A percentile compares a stretch with the other conserved stretches of the same genome.
phyloP scores from a whole-genome alignment of 2,113 vertebrate species.

The Sylvia atricapilla region DNA sequence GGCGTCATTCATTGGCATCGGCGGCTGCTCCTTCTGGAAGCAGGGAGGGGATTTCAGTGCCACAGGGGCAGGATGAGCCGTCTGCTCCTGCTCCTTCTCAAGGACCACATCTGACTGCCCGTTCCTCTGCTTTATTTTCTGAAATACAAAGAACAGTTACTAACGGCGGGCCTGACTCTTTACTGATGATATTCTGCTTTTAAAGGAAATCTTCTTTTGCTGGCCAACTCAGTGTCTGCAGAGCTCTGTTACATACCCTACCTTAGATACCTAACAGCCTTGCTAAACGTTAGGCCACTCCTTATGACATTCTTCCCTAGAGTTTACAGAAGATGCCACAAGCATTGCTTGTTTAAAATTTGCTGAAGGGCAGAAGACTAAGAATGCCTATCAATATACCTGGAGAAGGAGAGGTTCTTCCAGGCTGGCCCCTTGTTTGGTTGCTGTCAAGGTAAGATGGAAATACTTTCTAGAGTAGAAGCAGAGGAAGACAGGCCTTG shows the following conservation, averaged over 20 bases:
- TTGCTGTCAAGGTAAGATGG: background rate
- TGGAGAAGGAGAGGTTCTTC: background rate
- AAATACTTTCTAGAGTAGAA: background rate
- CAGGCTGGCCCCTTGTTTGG: background rate
- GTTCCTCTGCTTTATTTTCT: slow-evolving; percentile 84
- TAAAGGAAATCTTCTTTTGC: background rate
- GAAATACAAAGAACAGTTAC: background rate
- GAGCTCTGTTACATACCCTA: background rate
- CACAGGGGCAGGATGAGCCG: slow-evolving; percentile 67
- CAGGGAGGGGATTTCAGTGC: slow-evolving; percentile 77
- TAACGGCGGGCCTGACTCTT: background rate
- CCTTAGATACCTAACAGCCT: background rate
- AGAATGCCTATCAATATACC: background rate
- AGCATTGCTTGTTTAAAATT: background rate
- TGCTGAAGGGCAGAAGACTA: background rate
- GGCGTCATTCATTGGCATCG: slow-evolving; percentile 67
- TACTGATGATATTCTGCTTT: background rate
- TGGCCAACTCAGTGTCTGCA: background rate
- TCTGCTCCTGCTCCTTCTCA: slow-evolving; percentile 69
- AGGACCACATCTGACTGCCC: slow-evolving; percentile 62
- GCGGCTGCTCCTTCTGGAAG: slow-evolving; percentile 80
- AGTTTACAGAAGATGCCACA: background rate
- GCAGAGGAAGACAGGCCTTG: background rate
- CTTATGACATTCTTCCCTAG: background rate
- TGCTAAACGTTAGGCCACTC: background rate